Evolutionary conservation across 1,140 invertebrate species (phyloP).

Genomic region (Ceratosolen solmsi): DNA sequence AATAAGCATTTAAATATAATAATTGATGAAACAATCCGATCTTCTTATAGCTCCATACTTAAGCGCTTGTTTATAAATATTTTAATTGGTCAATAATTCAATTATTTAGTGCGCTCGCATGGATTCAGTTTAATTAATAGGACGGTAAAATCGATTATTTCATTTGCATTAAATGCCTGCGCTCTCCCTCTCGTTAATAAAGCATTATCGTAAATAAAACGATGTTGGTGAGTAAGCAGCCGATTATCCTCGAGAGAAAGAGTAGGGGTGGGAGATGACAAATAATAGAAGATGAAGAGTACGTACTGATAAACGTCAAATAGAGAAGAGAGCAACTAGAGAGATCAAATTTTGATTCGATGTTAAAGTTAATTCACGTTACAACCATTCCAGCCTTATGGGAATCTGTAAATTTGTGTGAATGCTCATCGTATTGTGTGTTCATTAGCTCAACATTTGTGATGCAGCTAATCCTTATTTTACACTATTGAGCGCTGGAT

Average conservation of each 20-base stretch:
- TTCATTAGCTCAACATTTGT: too few relatives aligned
- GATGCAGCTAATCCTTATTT: too few relatives aligned
- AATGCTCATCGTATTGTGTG: neutral
- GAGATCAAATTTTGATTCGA: neutral
- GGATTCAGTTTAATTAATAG: constrained; percentile 30
- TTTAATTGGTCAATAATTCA: constrained; percentile 40
- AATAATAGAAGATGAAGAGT: neutral
- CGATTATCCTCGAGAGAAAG: neutral
- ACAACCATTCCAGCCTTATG: neutral
- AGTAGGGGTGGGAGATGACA: neutral
- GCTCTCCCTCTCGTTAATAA: constrained; percentile 1
- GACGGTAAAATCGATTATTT: constrained; percentile 21
- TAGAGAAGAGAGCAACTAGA: neutral
- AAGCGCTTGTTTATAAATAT: too few relatives aligned
- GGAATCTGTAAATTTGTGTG: neutral
- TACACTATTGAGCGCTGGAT: too few relatives aligned
- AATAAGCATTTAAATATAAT: too few relatives aligned
- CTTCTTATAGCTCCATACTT: too few relatives aligned
- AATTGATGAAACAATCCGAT: too few relatives aligned
- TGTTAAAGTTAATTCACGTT: constrained; percentile 20
- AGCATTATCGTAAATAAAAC: constrained; percentile 24
- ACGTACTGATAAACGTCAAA: neutral
- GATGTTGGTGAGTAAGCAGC: neutral
- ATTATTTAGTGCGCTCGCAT: constrained; percentile 2
- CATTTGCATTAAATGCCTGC: neutral